A percentile compares a stretch with the other conserved stretches of the same genome.
Conservation (phyloP, 2,888 invertebrate species). For the Morpho achilles region DNA sequence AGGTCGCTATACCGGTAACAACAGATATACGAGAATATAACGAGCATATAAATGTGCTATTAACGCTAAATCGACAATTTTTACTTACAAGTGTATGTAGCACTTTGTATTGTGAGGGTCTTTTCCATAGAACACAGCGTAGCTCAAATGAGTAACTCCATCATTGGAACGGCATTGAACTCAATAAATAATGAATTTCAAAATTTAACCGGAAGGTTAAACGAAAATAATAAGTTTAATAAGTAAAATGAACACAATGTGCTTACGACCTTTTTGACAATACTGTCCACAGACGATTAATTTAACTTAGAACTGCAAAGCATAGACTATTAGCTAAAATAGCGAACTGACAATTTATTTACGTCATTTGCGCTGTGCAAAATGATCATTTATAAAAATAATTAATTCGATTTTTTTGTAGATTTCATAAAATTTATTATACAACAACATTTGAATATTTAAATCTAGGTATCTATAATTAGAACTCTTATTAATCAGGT, state of each 20-base stretch:
- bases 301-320: conserved; percentile 16
- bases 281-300: conserved; percentile 35
- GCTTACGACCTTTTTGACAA: conserved; percentile 49
- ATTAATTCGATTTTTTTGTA: not conserved
- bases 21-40: conserved; percentile 40
- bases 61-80: conserved; percentile 32
- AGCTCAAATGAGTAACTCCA: conserved; percentile 52
- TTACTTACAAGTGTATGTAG: conserved; percentile 62
- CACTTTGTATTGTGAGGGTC: conserved; percentile 48
- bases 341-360: no score
- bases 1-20: conserved; percentile 47
- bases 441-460: no score
- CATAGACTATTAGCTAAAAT: no score
- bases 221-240: conserved; percentile 20
- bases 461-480: no score
- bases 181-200: conserved; percentile 17
- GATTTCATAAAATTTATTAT: not conserved
- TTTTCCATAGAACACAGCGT: conserved; percentile 61
- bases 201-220: conserved; percentile 30
- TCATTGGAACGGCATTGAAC: conserved; percentile 33
- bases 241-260: conserved; percentile 42
- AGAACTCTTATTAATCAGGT: no score
- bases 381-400: no score
- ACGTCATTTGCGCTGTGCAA: no score
- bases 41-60: conserved; percentile 49